These are phyloP conservation scores for Blastobasis lacticolella DNA, from an alignment of 2,888 invertebrate genomes.

Conservation along the genomic window DNA sequence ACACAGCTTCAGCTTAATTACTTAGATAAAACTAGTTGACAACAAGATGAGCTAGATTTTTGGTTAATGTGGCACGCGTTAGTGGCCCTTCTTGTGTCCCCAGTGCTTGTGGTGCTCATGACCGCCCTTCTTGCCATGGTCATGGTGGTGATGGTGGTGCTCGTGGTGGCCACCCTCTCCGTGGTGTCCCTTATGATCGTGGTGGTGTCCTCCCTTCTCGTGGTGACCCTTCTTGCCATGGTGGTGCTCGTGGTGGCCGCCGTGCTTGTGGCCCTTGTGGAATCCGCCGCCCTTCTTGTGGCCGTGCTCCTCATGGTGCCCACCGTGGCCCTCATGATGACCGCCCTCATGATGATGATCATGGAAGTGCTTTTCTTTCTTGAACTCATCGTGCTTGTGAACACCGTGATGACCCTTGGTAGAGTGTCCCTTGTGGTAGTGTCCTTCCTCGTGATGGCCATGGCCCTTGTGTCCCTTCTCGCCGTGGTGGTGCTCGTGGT, in stretches of 20 bases:
- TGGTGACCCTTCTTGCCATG: slow-evolving; percentile 88
- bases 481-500: slow-evolving; percentile 77
- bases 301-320: slow-evolving; percentile 83
- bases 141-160: slow-evolving; percentile 83
- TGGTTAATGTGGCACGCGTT: slow-evolving; percentile 24
- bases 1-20: slow-evolving; percentile 36
- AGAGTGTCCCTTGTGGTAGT: slow-evolving; percentile 88
- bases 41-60: slow-evolving; percentile 27
- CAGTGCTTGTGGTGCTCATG: slow-evolving; percentile 87
- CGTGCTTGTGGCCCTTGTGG: slow-evolving; percentile 87
- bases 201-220: slow-evolving; percentile 86
- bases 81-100: slow-evolving; percentile 77
- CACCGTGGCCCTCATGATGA: slow-evolving; percentile 86
- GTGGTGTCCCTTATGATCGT: slow-evolving; percentile 86
- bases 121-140: slow-evolving; percentile 86
- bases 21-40: slow-evolving; percentile 39
- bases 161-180: slow-evolving; percentile 85
- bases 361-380: slow-evolving; percentile 90
- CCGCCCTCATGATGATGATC: slow-evolving; percentile 88
- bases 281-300: slow-evolving; percentile 87
- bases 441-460: slow-evolving; percentile 74
- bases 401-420: slow-evolving; percentile 90
- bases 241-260: slow-evolving; percentile 84
- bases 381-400: slow-evolving; percentile 88
- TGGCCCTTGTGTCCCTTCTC: slow-evolving; percentile 79